Conservation (phyloP, 2,113 vertebrate species). For the Grammomys surdaster region DNA sequence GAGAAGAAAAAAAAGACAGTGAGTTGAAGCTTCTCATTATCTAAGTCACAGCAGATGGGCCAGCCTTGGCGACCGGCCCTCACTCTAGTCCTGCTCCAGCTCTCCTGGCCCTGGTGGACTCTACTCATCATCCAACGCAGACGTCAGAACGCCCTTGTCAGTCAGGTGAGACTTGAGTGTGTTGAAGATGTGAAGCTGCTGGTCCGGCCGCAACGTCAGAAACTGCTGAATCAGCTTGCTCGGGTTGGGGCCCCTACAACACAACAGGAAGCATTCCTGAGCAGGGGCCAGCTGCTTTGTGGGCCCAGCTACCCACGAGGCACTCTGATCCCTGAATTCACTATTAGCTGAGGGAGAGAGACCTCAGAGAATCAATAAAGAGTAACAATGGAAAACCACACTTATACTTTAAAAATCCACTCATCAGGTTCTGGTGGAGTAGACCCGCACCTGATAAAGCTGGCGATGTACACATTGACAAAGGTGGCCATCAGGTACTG, state of each 20-base stretch:
- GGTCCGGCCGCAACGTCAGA: conserved; percentile 94
- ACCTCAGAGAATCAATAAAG: background rate
- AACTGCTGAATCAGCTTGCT: conserved; percentile 98
- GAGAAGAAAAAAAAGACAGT: conserved; percentile 79
- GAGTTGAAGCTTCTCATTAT: conserved; percentile 84
- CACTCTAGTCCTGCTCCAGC: conserved; percentile 71
- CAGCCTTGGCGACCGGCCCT: conserved; percentile 66
- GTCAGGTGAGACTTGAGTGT: conserved; percentile 94
- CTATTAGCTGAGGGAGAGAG: background rate
- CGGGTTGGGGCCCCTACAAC: conserved; percentile 95
- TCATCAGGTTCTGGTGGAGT: background rate
- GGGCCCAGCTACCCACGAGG: background rate
- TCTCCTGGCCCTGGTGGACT: conserved; percentile 59
- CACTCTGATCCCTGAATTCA: background rate
- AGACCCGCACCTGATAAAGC: conserved; percentile 95
- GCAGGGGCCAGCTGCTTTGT: background rate
- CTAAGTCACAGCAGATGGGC: conserved; percentile 74
- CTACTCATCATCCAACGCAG: conserved; percentile 84
- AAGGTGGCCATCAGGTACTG: conserved; percentile 99
- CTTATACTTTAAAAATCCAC: background rate
- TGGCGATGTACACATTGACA: conserved; percentile 99
- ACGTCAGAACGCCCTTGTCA: conserved; percentile 92
- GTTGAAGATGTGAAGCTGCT: conserved; percentile 98
- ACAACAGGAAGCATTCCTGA: background rate
- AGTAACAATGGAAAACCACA: background rate